A percentile compares a stretch with the other conserved stretches of the same genome.
These are phyloP conservation scores for Ruditapes philippinarum DNA, from an alignment of 1,140 invertebrate species.

Conservation along the genomic window DNA sequence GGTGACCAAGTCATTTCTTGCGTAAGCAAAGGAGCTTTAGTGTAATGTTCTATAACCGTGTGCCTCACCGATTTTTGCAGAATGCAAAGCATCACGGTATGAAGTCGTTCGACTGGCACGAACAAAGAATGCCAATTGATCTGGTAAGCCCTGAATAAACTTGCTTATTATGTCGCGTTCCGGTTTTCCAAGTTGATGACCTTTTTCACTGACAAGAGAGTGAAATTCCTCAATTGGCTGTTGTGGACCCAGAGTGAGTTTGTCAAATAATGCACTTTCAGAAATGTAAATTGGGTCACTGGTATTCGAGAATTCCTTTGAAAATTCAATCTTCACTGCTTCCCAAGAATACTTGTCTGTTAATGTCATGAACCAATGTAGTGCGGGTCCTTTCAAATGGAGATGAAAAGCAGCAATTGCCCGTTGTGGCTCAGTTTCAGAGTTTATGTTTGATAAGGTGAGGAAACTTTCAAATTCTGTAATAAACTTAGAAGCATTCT, in stretches of 20 bases:
- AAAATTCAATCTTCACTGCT: slow-evolving; percentile 18
- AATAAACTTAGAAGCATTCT: background rate
- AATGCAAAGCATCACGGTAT: slow-evolving; percentile 34
- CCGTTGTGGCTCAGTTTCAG: too few relatives aligned
- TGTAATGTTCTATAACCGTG: background rate
- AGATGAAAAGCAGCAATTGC: too few relatives aligned
- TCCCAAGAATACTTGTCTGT: too few relatives aligned
- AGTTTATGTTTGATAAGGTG: background rate
- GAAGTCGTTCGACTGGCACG: background rate
- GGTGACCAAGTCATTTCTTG: background rate
- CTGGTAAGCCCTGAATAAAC: slow-evolving; percentile 15
- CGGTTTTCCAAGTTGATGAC: slow-evolving; percentile 1
- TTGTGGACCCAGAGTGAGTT: background rate
- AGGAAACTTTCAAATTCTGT: too few relatives aligned
- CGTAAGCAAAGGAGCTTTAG: background rate
- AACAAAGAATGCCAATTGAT: slow-evolving; percentile 51
- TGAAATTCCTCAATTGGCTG: slow-evolving; percentile 51
- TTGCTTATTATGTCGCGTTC: slow-evolving; percentile 30
- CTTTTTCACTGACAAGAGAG: slow-evolving; percentile 17
- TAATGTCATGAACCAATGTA: slow-evolving; percentile 5
- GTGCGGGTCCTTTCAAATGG: too few relatives aligned
- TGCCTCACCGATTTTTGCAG: slow-evolving; percentile 29
- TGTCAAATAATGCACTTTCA: slow-evolving; percentile 31
- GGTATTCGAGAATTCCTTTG: background rate
- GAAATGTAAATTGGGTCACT: slow-evolving; percentile 24